phyloP scores from a whole-genome alignment of 2,888 invertebrate species.

The Acleris cristana region DNA sequence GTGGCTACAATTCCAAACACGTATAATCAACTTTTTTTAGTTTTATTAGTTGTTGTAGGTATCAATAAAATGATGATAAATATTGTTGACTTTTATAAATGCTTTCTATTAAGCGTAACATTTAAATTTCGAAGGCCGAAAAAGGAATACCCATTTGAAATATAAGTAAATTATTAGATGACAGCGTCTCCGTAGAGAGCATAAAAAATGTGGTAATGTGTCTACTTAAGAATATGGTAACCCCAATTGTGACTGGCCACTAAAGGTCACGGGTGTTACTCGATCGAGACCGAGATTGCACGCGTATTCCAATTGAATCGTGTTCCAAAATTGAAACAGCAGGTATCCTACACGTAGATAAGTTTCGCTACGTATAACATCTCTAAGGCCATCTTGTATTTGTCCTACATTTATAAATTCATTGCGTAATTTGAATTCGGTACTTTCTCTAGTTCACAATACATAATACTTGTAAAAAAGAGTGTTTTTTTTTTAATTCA shows the following conservation, averaged over 20 bases:
- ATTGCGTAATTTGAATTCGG: slow-evolving; percentile 44
- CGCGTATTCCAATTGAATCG: slow-evolving; percentile 58
- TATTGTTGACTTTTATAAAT: too few relatives aligned
- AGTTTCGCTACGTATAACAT: slow-evolving; percentile 55
- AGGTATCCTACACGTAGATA: slow-evolving; percentile 61
- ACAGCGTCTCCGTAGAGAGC: neutral
- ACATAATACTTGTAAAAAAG: neutral
- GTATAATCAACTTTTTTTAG: too few relatives aligned
- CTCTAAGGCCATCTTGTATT: slow-evolving; percentile 59
- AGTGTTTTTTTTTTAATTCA: too few relatives aligned
- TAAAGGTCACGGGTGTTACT: slow-evolving; percentile 71
- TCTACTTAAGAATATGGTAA: slow-evolving; percentile 26
- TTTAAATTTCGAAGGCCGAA: too few relatives aligned
- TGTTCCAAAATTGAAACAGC: slow-evolving; percentile 80
- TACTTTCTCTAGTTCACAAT: neutral
- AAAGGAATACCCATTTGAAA: neutral
- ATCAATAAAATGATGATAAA: too few relatives aligned
- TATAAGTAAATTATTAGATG: neutral
- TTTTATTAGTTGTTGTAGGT: too few relatives aligned
- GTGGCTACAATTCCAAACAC: too few relatives aligned
- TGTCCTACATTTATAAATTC: slow-evolving; percentile 61
- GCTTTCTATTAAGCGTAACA: too few relatives aligned
- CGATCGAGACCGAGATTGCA: slow-evolving; percentile 66
- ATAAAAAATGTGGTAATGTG: slow-evolving; percentile 2
- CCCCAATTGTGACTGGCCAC: slow-evolving; percentile 48